Conservation (phyloP, 1,140 invertebrate species). For the Littorina saxatilis region DNA sequence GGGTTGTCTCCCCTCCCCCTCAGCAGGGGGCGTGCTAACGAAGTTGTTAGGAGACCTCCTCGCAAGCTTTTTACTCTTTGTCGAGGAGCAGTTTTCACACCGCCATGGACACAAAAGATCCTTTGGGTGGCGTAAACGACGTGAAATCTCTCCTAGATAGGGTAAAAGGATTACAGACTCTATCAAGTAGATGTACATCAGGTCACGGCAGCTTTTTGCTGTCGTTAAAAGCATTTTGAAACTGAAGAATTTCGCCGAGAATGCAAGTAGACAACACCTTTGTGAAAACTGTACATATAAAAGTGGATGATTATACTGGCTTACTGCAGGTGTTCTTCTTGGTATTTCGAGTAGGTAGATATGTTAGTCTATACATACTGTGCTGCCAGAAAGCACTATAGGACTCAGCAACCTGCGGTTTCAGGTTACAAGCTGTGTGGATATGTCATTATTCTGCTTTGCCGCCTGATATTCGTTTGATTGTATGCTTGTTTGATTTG, state of each 20-base stretch:
- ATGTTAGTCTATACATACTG: no score
- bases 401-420: no score
- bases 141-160: not conserved
- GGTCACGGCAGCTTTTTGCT: slow-evolving; percentile 13
- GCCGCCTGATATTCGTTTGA: no score
- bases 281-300: no score
- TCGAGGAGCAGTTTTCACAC: not conserved
- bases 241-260: slow-evolving; percentile 4
- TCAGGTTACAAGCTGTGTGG: no score
- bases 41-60: slow-evolving; percentile 14
- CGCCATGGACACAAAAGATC: not conserved
- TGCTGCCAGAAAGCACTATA: no score
- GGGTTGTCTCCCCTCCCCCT: not conserved
- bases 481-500: no score
- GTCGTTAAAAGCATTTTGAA: not conserved
- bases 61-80: not conserved
- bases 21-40: slow-evolving; percentile 4
- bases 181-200: not conserved
- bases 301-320: no score
- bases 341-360: no score
- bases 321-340: no score
- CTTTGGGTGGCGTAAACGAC: not conserved
- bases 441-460: no score
- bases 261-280: no score
- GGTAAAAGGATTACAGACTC: slow-evolving; percentile 5